A percentile compares a stretch with the other conserved stretches of the same genome.
These are phyloP conservation scores for Aplochiton taeniatus DNA, from an alignment of 2,797 vertebrate genomes.

Conservation along the genomic window DNA sequence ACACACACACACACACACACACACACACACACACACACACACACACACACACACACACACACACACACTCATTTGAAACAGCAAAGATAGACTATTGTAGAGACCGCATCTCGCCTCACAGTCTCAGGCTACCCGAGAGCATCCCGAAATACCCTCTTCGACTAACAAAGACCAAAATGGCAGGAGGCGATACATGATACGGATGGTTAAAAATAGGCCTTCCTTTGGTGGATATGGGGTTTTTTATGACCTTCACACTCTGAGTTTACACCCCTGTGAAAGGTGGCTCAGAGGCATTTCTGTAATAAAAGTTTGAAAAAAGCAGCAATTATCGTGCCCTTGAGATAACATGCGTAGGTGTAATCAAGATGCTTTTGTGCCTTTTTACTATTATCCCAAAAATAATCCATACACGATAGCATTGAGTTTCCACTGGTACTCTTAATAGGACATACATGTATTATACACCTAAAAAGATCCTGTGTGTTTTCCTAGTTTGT, in stretches of 20 bases:
- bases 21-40: constrained; percentile 9
- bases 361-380: too few relatives aligned
- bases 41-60: constrained; percentile 12
- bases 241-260: constrained; percentile 51
- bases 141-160: constrained; percentile 60
- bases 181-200: constrained; percentile 66
- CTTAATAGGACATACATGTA: too few relatives aligned
- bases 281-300: constrained; percentile 23
- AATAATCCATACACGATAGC: too few relatives aligned
- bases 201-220: constrained; percentile 75
- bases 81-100: constrained; percentile 29
- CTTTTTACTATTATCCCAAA: too few relatives aligned
- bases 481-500: constrained; percentile 42
- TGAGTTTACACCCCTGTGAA: constrained; percentile 54
- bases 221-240: constrained; percentile 59
- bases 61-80: constrained; percentile 7
- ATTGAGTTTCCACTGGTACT: too few relatives aligned
- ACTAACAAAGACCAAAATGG: constrained; percentile 54
- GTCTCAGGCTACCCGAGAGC: constrained; percentile 50
- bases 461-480: constrained; percentile 26
- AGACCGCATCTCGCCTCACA: constrained; percentile 40
- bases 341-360: too few relatives aligned
- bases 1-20: not conserved
- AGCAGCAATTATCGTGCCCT: too few relatives aligned
- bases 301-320: too few relatives aligned